Conservation (phyloP, 2,888 invertebrate species). For the Calameuta filiformis region DNA sequence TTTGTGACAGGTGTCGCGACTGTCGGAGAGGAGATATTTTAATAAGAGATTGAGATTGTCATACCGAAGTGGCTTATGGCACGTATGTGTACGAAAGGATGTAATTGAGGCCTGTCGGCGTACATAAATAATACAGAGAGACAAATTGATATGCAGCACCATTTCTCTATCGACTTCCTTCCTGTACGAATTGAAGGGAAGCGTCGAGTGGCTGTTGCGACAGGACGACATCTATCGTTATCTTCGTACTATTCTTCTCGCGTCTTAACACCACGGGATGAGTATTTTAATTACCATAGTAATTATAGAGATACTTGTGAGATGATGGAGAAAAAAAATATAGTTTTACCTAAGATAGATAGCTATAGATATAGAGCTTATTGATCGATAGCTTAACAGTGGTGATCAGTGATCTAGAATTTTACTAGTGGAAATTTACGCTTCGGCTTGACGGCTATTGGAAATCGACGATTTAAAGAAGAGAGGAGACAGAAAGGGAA, state of each 20-base stretch:
- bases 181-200: constrained; percentile 47
- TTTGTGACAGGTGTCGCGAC: background rate
- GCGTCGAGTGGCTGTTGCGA: constrained; percentile 9
- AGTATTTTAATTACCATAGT: background rate
- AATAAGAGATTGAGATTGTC: background rate
- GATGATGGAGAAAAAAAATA: too few relatives aligned
- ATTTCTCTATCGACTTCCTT: constrained; percentile 57
- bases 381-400: background rate
- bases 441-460: too few relatives aligned
- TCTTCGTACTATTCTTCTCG: background rate
- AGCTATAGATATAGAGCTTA: background rate
- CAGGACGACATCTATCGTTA: background rate
- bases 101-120: constrained; percentile 10
- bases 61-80: background rate
- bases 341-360: too few relatives aligned
- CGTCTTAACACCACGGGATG: background rate
- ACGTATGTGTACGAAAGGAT: background rate
- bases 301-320: background rate
- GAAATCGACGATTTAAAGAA: too few relatives aligned
- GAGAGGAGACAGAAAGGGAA: too few relatives aligned
- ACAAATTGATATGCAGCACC: constrained; percentile 53
- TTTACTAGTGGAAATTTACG: too few relatives aligned
- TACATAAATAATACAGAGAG: constrained; percentile 6
- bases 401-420: background rate
- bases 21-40: background rate